Conservation (phyloP, 2,113 vertebrate species). For the Ploceus nigricollis region DNA sequence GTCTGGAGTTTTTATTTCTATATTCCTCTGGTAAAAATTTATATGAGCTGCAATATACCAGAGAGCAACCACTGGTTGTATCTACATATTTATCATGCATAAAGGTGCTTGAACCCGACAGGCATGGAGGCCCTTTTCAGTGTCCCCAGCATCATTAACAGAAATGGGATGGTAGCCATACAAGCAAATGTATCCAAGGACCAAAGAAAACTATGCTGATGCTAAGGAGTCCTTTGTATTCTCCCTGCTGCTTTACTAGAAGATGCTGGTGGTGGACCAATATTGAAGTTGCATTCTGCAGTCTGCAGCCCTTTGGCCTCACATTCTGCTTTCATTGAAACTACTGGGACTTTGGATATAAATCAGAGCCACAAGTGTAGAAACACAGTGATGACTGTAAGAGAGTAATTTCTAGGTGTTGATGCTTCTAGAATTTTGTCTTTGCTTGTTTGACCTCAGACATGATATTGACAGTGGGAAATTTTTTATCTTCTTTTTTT, state of each 20-base stretch:
- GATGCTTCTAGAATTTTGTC: not conserved
- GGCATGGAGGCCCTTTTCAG: not conserved
- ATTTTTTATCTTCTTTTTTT: not conserved
- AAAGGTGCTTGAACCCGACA: not conserved
- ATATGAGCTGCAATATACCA: not conserved
- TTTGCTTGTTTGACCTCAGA: not conserved
- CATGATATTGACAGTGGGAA: rapidly evolving
- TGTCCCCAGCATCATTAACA: not conserved
- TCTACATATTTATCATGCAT: not conserved
- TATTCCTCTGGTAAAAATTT: not conserved
- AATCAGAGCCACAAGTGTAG: not conserved
- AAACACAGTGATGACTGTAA: not conserved
- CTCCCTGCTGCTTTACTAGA: not conserved
- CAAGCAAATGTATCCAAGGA: not conserved
- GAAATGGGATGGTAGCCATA: not conserved
- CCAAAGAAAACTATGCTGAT: not conserved
- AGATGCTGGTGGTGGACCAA: not conserved
- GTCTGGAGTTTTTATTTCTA: not conserved
- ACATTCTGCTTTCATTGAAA: not conserved
- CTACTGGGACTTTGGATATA: not conserved
- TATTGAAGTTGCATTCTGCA: not conserved
- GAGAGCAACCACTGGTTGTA: not conserved
- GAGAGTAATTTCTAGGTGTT: not conserved
- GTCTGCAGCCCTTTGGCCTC: not conserved
- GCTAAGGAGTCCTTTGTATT: not conserved